Evolutionary conservation across 53 echinoderm and acorn worm genomes (phyloP).

Genomic region (Zoroaster sp.): DNA sequence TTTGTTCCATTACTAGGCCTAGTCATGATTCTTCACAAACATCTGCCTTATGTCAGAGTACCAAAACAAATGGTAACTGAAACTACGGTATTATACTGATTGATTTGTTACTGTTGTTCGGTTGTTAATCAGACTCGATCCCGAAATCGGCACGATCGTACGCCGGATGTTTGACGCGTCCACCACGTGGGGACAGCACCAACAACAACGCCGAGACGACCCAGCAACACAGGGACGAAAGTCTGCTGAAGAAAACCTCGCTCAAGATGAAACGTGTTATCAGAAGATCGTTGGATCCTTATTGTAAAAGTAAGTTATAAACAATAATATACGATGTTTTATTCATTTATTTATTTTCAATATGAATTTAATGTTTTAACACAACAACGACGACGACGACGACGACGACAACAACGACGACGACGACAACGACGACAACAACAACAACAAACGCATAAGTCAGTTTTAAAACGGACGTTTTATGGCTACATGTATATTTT

Average conservation of each 20-base stretch:
- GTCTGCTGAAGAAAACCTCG: slow-evolving; percentile 23
- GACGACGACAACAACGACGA: too few relatives aligned
- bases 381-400: too few relatives aligned
- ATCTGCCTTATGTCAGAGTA: too few relatives aligned
- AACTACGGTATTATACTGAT: too few relatives aligned
- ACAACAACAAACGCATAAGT: not conserved
- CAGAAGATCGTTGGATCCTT: not conserved
- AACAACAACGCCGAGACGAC: not conserved
- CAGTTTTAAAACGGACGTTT: too few relatives aligned
- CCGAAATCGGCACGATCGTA: not conserved
- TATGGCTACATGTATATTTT: too few relatives aligned
- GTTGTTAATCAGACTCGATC: not conserved
- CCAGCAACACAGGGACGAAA: slow-evolving; percentile 8
- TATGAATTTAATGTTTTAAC: too few relatives aligned
- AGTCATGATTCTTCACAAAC: too few relatives aligned
- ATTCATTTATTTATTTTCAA: too few relatives aligned
- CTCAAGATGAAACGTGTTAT: not conserved
- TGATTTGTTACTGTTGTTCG: not conserved
- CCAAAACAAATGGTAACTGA: too few relatives aligned
- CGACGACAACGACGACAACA: not conserved
- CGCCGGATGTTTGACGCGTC: slow-evolving; percentile 16
- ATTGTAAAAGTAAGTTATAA: not conserved
- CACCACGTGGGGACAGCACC: not conserved
- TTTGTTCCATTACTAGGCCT: too few relatives aligned
- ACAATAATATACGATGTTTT: too few relatives aligned